These are phyloP conservation scores for Trissolcus japonicus DNA, from an alignment of 2,888 invertebrate species.

Conservation along the genomic window DNA sequence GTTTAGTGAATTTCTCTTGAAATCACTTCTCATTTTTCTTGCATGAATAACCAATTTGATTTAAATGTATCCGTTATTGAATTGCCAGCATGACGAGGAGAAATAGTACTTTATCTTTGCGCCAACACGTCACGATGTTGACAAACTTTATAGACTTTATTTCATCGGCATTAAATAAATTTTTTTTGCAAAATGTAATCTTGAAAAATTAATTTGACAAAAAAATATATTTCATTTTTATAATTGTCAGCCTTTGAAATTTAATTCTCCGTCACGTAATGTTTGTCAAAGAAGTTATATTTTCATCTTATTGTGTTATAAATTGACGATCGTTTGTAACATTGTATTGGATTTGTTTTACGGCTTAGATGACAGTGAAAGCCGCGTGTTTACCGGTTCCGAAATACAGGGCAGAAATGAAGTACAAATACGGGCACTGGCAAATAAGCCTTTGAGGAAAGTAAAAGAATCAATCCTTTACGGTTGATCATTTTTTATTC, in stretches of 20 bases:
- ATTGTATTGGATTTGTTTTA: slow-evolving; percentile 28
- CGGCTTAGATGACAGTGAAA: slow-evolving; percentile 24
- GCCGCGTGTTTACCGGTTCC: slow-evolving; percentile 14
- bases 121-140: slow-evolving; percentile 24
- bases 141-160: slow-evolving; percentile 38
- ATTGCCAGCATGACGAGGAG: slow-evolving; percentile 40
- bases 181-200: slow-evolving; percentile 11
- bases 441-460: slow-evolving; percentile 42
- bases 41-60: slow-evolving; percentile 52
- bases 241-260: too few species aligned
- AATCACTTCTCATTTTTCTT: slow-evolving; percentile 49
- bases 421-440: slow-evolving; percentile 51
- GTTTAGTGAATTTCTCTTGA: slow-evolving; percentile 33
- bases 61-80: slow-evolving; percentile 49
- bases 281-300: too few species aligned
- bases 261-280: too few species aligned
- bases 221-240: neutral
- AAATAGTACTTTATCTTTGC: slow-evolving; percentile 35
- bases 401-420: slow-evolving; percentile 50
- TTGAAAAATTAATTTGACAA: slow-evolving; percentile 14
- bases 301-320: slow-evolving; percentile 16
- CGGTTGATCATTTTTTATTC: neutral
- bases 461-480: slow-evolving; percentile 4
- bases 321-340: slow-evolving; percentile 25
- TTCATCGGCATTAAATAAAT: slow-evolving; percentile 27